Evolutionary conservation across 2,113 vertebrate species (phyloP).

Genomic region (Trochalopteron elliotii): DNA sequence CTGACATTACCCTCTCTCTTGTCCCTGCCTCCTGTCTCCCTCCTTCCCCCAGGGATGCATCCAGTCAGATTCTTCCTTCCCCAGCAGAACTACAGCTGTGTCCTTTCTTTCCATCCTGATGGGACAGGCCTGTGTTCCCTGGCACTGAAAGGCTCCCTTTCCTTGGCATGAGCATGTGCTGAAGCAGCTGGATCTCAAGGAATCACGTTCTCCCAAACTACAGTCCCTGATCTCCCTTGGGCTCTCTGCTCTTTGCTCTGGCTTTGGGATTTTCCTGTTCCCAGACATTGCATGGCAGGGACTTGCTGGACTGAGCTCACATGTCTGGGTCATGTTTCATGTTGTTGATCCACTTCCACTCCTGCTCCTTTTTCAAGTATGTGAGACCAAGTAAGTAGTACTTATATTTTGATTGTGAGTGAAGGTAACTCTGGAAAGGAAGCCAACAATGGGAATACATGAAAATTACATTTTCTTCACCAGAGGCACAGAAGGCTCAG

Average conservation of each 20-base stretch:
- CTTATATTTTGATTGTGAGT: fast-evolving
- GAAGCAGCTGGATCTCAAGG: not conserved
- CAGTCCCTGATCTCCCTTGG: not conserved
- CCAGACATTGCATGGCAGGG: not conserved
- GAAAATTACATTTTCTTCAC: not conserved
- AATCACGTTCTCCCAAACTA: not conserved
- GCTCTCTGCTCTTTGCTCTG: not conserved
- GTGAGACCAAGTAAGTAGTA: not conserved
- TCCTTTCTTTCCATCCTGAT: not conserved
- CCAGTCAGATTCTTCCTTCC: not conserved
- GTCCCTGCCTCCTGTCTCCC: not conserved
- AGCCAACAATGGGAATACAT: not conserved
- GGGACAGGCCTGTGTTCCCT: not conserved
- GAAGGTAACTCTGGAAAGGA: not conserved
- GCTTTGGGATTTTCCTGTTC: not conserved
- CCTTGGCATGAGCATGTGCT: not conserved
- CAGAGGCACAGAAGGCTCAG: not conserved
- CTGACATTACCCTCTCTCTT: not conserved
- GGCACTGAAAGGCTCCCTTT: not conserved
- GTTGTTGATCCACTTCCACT: conserved; percentile 23
- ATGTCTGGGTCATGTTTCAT: fast-evolving
- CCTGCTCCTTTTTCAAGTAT: fast-evolving
- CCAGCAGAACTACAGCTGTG: not conserved
- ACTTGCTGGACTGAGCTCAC: conserved; percentile 4
- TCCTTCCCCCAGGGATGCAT: not conserved